Base-by-base conservation (phyloP, 1,140 invertebrate genomes). In the Chrysomallon squamiferum region DNA sequence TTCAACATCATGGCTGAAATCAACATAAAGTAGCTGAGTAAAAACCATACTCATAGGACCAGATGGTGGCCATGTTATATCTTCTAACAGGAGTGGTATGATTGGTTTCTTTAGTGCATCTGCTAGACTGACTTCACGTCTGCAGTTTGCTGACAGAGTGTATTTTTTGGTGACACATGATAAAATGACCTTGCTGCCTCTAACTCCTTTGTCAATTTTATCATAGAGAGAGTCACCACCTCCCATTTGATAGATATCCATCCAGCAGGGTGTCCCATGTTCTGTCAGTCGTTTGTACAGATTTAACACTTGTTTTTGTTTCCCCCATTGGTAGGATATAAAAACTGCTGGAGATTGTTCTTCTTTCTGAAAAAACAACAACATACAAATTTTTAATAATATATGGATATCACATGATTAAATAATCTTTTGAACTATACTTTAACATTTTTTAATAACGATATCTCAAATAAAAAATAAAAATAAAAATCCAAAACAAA, bases 171-270 rank as follows among this genome's bases (percentile, higher is more conserved):
- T 84, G 29, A 84, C 66, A 50, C 80, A 85, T 5, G 75, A 70
- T 11, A 84, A 25, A 2, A 83, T 70, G 15, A 84, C 69, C 47
- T 74, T 74, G 65, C 73, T 76, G 13, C 75, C 75, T 22, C 83
- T 59, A 29, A 85, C 64, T 20, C 82, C 83, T 11, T 66, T 57
- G 71, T 85, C 83, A 54, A 85, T 85, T 68, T 82, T 83, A 56
- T 80, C 78, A 62, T 80, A 85, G 9, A 85, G 68, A 2, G 80
- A 82, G 66, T 84, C 83, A 15, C 83, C 83, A 25, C 82, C 82
- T 13, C 81, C 83, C 83, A 85, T 85, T 68, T 84, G 82, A 41
- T 75, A 69, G 11, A 85, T 83, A 59, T 84, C 83, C 76, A 84
- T 70, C 83, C 83, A 85, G 62, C 79, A 79, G 15, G 65, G 65